Conservation (phyloP, 2,113 vertebrate genomes). For the Engraulis encrasicolus region DNA sequence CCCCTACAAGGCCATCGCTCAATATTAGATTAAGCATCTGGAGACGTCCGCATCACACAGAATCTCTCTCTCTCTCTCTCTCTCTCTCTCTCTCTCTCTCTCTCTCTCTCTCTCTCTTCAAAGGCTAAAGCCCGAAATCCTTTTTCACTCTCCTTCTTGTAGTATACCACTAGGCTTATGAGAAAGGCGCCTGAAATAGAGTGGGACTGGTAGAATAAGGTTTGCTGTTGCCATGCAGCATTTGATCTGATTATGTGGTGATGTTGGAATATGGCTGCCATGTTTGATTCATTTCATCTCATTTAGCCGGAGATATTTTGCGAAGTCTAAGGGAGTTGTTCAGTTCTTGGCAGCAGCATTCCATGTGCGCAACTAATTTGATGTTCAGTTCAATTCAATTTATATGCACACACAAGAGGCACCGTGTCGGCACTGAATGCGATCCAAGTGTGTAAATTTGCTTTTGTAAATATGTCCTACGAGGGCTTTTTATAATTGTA, state of each 20-base stretch:
- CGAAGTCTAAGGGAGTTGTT: background rate
- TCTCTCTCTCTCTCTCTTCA: background rate
- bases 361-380: background rate
- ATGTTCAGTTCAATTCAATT: background rate
- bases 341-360: background rate
- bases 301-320: background rate
- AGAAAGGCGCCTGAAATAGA: background rate
- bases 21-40: slow-evolving; percentile 2
- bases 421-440: background rate
- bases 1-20: background rate
- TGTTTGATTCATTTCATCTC: background rate
- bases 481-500: too few species aligned
- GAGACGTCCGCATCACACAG: background rate
- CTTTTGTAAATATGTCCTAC: background rate
- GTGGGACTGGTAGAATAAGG: background rate
- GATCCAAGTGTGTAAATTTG: background rate
- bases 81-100: background rate
- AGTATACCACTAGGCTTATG: too few species aligned
- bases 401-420: background rate
- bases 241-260: background rate
- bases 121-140: background rate
- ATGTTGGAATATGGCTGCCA: background rate
- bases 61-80: background rate
- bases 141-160: background rate
- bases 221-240: background rate